Evolutionary conservation across 2,888 invertebrate genomes (phyloP).

Genomic region (Gerris lacustris): DNA sequence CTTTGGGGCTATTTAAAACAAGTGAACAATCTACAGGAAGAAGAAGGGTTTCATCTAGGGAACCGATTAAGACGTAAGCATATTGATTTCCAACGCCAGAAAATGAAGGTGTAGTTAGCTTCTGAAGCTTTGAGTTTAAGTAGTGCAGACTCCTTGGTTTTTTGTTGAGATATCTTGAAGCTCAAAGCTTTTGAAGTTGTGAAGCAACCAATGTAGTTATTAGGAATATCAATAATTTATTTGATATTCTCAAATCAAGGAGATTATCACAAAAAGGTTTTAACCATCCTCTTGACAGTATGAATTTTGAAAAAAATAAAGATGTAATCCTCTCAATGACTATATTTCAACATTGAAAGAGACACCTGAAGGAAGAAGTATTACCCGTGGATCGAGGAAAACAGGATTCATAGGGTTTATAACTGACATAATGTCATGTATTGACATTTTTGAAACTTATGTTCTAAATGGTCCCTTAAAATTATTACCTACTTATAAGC

Average conservation of each 20-base stretch:
- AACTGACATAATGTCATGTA: background rate
- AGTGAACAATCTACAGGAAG: background rate
- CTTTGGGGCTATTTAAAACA: background rate
- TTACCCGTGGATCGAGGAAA: background rate
- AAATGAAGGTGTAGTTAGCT: constrained; percentile 23
- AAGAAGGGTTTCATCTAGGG: constrained; percentile 18
- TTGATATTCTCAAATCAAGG: background rate
- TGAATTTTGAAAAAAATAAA: background rate
- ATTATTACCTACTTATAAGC: constrained; percentile 15
- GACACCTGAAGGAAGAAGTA: background rate
- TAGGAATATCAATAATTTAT: background rate
- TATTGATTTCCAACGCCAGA: constrained; percentile 17
- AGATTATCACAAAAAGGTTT: background rate
- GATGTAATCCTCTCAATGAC: background rate
- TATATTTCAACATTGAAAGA: background rate
- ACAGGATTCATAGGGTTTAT: background rate
- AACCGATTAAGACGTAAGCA: constrained; percentile 25
- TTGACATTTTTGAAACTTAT: background rate
- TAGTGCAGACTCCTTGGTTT: constrained; percentile 20
- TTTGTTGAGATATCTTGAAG: background rate
- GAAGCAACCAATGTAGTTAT: constrained; percentile 5
- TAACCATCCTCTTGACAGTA: background rate
- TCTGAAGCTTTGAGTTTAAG: constrained; percentile 21
- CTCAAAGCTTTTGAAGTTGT: background rate
- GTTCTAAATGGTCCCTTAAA: background rate